Conservation (phyloP, 1,140 invertebrate genomes). For the Zaprionus taronus region DNA sequence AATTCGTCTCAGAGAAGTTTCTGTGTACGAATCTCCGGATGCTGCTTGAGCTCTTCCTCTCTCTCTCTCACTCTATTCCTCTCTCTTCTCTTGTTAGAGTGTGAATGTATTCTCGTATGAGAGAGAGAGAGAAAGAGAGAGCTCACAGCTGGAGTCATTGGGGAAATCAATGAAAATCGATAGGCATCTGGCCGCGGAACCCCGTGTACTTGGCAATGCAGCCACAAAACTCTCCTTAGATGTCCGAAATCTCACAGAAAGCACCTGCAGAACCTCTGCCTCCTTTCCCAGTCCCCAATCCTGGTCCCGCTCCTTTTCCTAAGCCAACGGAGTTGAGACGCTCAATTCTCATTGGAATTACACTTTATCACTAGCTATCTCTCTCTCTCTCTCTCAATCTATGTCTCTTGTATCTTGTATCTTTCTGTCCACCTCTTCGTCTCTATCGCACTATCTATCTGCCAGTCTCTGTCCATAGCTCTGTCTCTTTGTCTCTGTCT, state of each 20-base stretch:
- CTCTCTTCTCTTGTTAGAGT: background rate
- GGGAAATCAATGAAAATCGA: constrained; percentile 69
- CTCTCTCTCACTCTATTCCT: background rate
- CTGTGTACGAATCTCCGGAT: background rate
- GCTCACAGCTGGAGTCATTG: constrained; percentile 18
- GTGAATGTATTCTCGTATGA: background rate
- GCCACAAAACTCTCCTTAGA: constrained; percentile 17
- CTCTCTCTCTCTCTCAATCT: constrained; percentile 15
- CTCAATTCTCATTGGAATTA: background rate
- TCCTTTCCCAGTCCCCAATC: background rate
- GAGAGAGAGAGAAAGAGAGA: background rate
- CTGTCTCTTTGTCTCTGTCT: constrained; percentile 22
- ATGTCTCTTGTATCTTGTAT: constrained; percentile 18
- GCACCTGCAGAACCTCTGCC: background rate
- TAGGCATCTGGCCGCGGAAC: constrained; percentile 84
- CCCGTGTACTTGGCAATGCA: constrained; percentile 84
- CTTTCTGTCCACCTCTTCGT: constrained; percentile 35
- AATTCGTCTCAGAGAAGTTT: constrained; percentile 6
- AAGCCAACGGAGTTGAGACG: background rate
- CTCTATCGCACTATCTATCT: constrained; percentile 23
- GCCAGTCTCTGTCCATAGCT: background rate
- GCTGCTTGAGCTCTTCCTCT: constrained; percentile 3
- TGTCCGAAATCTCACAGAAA: background rate
- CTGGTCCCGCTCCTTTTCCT: background rate
- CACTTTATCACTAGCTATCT: background rate